These are phyloP conservation scores for Hippoglossus hippoglossus DNA, from an alignment of 2,797 vertebrate species.

Conservation along the genomic window DNA sequence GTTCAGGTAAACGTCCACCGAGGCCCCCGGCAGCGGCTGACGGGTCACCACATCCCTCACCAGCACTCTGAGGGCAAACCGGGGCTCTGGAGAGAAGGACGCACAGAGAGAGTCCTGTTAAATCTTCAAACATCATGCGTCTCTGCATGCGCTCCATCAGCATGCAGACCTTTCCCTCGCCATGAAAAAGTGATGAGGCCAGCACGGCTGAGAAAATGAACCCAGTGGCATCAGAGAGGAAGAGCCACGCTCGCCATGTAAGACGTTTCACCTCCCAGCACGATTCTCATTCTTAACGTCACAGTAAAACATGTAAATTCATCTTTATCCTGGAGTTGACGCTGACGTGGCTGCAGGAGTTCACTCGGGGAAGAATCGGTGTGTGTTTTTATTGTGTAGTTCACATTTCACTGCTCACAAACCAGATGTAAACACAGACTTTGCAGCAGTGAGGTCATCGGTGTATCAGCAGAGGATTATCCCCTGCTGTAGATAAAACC, in stretches of 20 bases:
- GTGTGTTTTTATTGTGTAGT: not conserved
- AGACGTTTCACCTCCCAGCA: no score
- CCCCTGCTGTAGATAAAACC: conserved; percentile 23
- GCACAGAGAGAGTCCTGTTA: not conserved
- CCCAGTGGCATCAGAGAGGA: conserved; percentile 7
- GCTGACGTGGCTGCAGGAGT: no score
- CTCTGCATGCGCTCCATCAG: conserved; percentile 13
- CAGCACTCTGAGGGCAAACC: conserved; percentile 91
- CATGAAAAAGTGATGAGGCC: conserved; percentile 72
- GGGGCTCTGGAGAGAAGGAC: conserved; percentile 75
- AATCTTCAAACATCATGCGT: not conserved
- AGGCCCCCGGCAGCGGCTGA: conserved; percentile 86
- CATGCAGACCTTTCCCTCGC: not conserved
- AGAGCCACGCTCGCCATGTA: not conserved
- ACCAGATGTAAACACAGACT: conserved; percentile 26
- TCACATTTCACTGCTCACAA: not conserved
- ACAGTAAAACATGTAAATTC: no score
- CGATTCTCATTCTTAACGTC: no score
- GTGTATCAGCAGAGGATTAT: conserved; percentile 30
- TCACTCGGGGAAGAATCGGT: not conserved
- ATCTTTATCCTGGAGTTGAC: no score
- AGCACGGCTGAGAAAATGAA: conserved; percentile 28
- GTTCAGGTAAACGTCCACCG: conserved; percentile 90
- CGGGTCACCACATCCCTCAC: conserved; percentile 91
- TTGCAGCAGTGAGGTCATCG: conserved; percentile 10